phyloP scores from a whole-genome alignment of 2,113 vertebrate genomes.

The Corythoichthys haematopterus region DNA sequence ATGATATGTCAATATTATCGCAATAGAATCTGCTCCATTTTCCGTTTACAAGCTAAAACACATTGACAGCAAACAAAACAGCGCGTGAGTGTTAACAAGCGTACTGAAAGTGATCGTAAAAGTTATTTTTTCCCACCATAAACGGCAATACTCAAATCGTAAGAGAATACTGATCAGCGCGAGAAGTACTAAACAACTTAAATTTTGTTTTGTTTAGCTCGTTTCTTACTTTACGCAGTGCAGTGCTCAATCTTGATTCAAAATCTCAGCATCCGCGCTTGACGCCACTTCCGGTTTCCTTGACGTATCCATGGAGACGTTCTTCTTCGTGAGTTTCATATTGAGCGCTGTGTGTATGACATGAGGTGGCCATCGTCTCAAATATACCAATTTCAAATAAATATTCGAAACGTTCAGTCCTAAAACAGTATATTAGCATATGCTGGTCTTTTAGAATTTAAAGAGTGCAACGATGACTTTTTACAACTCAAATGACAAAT shows the following conservation, averaged over 20 bases:
- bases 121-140: background rate
- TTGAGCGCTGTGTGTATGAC: background rate
- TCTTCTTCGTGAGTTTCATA: background rate
- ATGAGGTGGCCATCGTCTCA: background rate
- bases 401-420: too few relatives aligned
- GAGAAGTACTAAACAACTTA: background rate
- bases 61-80: background rate
- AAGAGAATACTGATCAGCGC: accelerated
- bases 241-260: slow-evolving; percentile 57
- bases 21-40: background rate
- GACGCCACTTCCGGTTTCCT: slow-evolving; percentile 63
- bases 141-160: background rate
- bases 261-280: slow-evolving; percentile 39
- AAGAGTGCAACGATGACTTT: too few relatives aligned
- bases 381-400: background rate
- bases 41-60: background rate
- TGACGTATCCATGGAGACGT: slow-evolving; percentile 46
- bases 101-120: background rate
- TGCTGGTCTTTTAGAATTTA: too few relatives aligned
- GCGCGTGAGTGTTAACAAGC: background rate
- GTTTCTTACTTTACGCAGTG: slow-evolving; percentile 17
- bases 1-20: too few relatives aligned
- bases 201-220: background rate
- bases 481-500: too few relatives aligned
- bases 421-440: too few relatives aligned